These are phyloP conservation scores for Montipora capitata DNA, from an alignment of 92 coral and sea anemone genomes.

Conservation along the genomic window DNA sequence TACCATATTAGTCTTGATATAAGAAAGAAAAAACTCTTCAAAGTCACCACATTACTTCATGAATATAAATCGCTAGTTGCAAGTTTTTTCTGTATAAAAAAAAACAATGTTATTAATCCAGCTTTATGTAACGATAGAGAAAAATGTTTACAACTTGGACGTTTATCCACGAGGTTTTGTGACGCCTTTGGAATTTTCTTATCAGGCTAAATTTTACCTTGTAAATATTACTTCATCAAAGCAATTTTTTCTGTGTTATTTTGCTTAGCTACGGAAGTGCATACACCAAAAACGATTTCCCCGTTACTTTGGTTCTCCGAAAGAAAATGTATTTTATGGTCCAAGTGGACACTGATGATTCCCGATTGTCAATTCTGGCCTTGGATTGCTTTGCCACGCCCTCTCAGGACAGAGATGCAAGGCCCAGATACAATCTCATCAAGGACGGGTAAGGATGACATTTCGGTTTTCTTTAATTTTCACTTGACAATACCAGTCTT, in stretches of 20 bases:
- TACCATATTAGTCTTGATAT: too few relatives aligned
- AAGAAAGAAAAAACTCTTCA: too few relatives aligned
- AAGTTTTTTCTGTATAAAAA: too few relatives aligned
- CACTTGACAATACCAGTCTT: too few relatives aligned
- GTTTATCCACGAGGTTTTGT: too few relatives aligned
- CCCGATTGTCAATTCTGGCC: slow-evolving; percentile 28
- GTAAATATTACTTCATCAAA: not conserved
- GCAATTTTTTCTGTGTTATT: not conserved
- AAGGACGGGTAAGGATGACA: slow-evolving; percentile 22
- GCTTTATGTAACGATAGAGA: too few relatives aligned
- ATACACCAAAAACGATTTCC: slow-evolving; percentile 1
- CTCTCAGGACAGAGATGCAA: slow-evolving; percentile 27
- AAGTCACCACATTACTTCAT: too few relatives aligned
- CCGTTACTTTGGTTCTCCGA: not conserved
- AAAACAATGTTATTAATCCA: too few relatives aligned
- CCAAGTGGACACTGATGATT: slow-evolving; percentile 24
- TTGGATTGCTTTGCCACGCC: slow-evolving; percentile 47
- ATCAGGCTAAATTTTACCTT: not conserved
- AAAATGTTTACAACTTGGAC: too few relatives aligned
- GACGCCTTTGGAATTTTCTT: too few relatives aligned
- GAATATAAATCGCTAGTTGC: too few relatives aligned
- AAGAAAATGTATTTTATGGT: not conserved
- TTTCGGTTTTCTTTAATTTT: too few relatives aligned
- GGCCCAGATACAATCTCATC: slow-evolving; percentile 42
- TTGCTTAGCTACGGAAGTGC: not conserved